Percentiles rank a stretch among this genome's conserved stretches.
Conservation (phyloP, 2,113 vertebrate species). For the Rhombomys opimus region DNA sequence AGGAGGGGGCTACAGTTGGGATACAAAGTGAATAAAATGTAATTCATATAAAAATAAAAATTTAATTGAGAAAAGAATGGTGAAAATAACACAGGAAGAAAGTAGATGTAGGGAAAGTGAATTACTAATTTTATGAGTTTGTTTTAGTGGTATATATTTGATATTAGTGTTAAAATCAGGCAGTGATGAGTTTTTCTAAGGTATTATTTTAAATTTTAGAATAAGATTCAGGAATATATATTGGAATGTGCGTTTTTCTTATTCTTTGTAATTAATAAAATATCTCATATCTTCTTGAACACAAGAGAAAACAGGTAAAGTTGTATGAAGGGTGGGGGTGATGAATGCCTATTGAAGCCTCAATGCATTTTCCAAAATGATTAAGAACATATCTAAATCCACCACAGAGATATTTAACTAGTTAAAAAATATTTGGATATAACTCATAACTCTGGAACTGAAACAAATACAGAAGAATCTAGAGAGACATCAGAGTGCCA, state of each 20-base stretch:
- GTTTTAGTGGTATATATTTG: background rate
- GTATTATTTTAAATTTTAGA: background rate
- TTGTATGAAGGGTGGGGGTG: background rate
- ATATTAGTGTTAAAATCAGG: background rate
- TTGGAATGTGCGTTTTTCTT: background rate
- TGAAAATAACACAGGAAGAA: background rate
- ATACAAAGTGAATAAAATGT: no score
- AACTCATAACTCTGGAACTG: background rate
- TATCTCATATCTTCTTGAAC: background rate
- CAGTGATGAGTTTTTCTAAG: background rate
- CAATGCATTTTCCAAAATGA: slow-evolving; percentile 7
- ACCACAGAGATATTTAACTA: background rate
- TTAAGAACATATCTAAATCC: background rate
- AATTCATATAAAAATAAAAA: no score
- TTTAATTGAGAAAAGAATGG: background rate
- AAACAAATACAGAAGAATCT: background rate
- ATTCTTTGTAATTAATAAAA: slow-evolving; percentile 15
- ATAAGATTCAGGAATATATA: background rate
- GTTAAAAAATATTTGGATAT: slow-evolving; percentile 12
- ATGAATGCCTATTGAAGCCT: background rate
- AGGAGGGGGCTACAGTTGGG: no score
- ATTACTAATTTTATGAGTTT: slow-evolving; percentile 43
- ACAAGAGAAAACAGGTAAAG: background rate
- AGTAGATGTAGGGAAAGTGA: background rate
- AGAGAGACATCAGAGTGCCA: background rate